Percentiles rank a stretch among this genome's conserved stretches.
Conservation (phyloP, 2,888 invertebrate genomes). For the Calameuta filiformis region DNA sequence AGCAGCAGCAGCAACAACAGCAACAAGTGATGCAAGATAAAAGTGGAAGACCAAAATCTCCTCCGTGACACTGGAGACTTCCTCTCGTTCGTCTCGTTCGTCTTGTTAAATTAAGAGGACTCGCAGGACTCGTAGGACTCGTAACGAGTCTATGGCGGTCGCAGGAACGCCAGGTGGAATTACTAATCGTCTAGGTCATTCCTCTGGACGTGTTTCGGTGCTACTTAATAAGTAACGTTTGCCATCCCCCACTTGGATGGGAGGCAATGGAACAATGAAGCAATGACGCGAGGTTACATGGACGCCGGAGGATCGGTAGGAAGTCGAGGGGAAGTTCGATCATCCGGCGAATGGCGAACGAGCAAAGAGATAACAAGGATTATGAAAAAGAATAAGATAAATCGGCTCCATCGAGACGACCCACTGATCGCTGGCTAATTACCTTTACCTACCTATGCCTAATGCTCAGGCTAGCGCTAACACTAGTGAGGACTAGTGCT, state of each 20-base stretch:
- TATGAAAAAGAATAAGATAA: constrained; percentile 12
- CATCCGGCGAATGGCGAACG: not conserved
- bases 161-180: not conserved
- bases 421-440: constrained; percentile 24
- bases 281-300: too few relatives aligned
- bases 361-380: not conserved
- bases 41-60: constrained; percentile 61
- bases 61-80: constrained; percentile 62
- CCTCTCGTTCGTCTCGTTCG: constrained; percentile 13
- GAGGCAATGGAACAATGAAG: too few relatives aligned
- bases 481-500: constrained; percentile 56
- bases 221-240: too few relatives aligned
- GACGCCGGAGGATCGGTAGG: too few relatives aligned
- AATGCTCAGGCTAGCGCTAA: constrained; percentile 61
- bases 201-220: too few relatives aligned
- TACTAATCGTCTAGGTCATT: not conserved
- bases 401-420: constrained; percentile 21
- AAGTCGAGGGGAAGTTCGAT: too few relatives aligned
- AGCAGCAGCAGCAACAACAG: constrained; percentile 45
- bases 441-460: constrained; percentile 34
- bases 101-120: too few relatives aligned
- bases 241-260: too few relatives aligned
- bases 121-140: not conserved
- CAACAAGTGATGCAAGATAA: constrained; percentile 63
- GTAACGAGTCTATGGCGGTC: not conserved